Percentiles rank a stretch among this genome's conserved stretches.
These are phyloP conservation scores for Nothocercus julius DNA, from an alignment of 2,113 vertebrate genomes.

Conservation along the genomic window DNA sequence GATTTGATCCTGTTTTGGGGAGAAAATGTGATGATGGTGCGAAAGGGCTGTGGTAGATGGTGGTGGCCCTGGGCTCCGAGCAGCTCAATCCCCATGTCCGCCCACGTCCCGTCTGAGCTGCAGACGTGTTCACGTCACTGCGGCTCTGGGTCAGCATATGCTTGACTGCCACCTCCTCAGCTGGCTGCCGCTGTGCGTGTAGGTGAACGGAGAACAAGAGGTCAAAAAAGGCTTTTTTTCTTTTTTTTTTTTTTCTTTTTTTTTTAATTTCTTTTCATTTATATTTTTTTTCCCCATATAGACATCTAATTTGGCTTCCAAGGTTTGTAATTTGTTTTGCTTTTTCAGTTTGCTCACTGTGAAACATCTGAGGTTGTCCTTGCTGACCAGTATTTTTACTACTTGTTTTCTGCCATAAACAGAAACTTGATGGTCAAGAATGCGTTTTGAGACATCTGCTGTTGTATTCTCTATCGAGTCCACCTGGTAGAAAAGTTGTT, in stretches of 20 bases:
- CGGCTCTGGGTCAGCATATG: not conserved
- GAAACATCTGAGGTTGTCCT: not conserved
- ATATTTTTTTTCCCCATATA: not conserved
- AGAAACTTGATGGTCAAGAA: not conserved
- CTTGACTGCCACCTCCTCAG: not conserved
- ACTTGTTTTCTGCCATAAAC: not conserved
- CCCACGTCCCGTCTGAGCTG: not conserved
- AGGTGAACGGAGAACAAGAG: not conserved
- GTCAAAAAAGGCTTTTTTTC: accelerated
- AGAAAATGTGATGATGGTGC: not conserved
- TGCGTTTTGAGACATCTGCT: not conserved
- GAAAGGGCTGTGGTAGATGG: not conserved
- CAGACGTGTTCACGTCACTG: not conserved
- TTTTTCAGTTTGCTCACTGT: not conserved
- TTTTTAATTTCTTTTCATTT: too few species aligned
- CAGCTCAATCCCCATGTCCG: not conserved
- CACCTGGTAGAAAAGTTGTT: not conserved
- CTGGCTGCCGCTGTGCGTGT: not conserved
- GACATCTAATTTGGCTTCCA: not conserved
- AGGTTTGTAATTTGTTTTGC: not conserved
- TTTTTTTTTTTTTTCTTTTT: not conserved
- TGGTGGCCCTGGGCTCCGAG: not conserved
- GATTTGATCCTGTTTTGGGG: too few species aligned
- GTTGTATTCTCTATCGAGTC: not conserved
- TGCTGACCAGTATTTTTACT: accelerated